Percentiles rank a stretch among this genome's conserved stretches.
These are phyloP conservation scores for Caenorhabditis drosophilae DNA, from an alignment of 2,888 invertebrate genomes.

Conservation along the genomic window DNA sequence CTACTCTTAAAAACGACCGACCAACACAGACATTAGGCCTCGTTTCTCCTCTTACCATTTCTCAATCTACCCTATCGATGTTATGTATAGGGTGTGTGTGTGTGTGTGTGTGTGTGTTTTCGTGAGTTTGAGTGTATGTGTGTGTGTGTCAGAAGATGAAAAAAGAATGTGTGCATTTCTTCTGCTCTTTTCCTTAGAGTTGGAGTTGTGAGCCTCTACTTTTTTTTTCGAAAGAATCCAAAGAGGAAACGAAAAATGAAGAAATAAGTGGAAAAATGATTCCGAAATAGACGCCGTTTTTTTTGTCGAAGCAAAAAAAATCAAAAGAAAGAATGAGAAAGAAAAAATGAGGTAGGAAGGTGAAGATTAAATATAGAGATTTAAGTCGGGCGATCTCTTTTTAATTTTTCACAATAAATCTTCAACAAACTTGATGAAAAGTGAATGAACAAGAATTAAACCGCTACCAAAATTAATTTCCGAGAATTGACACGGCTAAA, in stretches of 20 bases:
- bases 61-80: conserved; percentile 8
- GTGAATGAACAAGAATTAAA: too few relatives aligned
- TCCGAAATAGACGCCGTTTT: neutral
- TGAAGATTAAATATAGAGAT: neutral
- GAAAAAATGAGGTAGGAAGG: too few relatives aligned
- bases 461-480: too few relatives aligned
- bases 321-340: too few relatives aligned
- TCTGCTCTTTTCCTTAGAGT: conserved; percentile 5
- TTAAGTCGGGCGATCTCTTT: too few relatives aligned
- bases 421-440: too few relatives aligned
- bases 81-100: conserved; percentile 26
- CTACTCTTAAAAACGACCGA: neutral
- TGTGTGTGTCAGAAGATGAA: neutral
- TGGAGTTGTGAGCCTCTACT: conserved; percentile 35
- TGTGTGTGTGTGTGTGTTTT: conserved; percentile 26
- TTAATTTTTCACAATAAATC: too few relatives aligned
- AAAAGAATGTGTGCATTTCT: neutral
- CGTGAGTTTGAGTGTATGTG: conserved; percentile 2
- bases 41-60: too few relatives aligned
- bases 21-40: neutral
- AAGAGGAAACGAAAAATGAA: neutral
- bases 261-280: conserved; percentile 7
- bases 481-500: too few relatives aligned
- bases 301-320: too few relatives aligned
- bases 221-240: neutral